Conservation (phyloP, 2,888 invertebrate species). For the Eilema sororculum region DNA sequence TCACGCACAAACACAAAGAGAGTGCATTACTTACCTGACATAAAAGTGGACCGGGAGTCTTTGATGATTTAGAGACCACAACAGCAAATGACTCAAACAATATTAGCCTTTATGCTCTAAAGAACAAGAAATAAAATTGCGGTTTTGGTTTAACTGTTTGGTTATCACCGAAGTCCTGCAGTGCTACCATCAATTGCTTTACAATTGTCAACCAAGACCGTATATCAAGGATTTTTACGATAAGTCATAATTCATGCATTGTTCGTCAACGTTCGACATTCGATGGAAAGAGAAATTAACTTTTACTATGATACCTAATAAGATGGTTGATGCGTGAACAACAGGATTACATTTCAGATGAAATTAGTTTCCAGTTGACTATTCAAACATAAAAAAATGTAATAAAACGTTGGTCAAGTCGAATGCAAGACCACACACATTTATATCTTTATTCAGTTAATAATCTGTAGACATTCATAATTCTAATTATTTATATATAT, state of each 20-base stretch:
- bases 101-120: slow-evolving; percentile 23
- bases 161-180: slow-evolving; percentile 60
- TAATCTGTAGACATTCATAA: neutral
- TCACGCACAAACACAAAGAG: slow-evolving; percentile 69
- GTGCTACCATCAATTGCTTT: slow-evolving; percentile 71
- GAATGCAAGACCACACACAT: neutral
- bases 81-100: slow-evolving; percentile 19
- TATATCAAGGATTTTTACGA: slow-evolving; percentile 79
- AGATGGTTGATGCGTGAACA: slow-evolving; percentile 8
- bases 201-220: slow-evolving; percentile 70
- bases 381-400: neutral
- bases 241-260: slow-evolving; percentile 71
- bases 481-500: no score
- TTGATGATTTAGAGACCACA: slow-evolving; percentile 57
- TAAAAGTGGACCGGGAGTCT: slow-evolving; percentile 54
- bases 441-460: neutral
- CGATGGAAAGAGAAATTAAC: slow-evolving; percentile 58
- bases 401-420: neutral
- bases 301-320: slow-evolving; percentile 43
- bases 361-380: neutral
- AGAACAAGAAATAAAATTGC: slow-evolving; percentile 38
- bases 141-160: slow-evolving; percentile 22
- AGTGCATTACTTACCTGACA: slow-evolving; percentile 62
- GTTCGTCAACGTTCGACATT: slow-evolving; percentile 55
- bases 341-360: neutral